phyloP scores from a whole-genome alignment of 2,797 vertebrate genomes.

The Takifugu ocellatus region DNA sequence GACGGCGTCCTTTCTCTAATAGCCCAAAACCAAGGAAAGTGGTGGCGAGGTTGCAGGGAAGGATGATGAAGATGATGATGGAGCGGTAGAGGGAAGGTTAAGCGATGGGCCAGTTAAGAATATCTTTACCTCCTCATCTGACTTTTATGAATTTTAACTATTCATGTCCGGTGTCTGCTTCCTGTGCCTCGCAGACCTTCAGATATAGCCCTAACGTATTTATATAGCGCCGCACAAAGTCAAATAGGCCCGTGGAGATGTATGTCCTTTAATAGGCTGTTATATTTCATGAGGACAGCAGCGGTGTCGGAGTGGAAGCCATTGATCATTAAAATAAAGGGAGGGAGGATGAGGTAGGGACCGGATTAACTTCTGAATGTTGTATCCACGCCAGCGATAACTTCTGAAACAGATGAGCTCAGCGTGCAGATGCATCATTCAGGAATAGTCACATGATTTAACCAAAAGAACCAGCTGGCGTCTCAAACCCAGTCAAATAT shows the following conservation, averaged over 20 bases:
- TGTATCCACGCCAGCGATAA: constrained; percentile 25
- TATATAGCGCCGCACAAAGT: constrained; percentile 59
- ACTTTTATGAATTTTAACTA: constrained; percentile 85
- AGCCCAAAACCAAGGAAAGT: constrained; percentile 44
- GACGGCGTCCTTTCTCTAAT: constrained; percentile 53
- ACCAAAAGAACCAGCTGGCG: too few species aligned
- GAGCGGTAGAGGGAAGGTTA: constrained; percentile 43
- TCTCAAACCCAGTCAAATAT: neutral
- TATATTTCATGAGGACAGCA: constrained; percentile 78
- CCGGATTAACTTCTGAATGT: constrained; percentile 8
- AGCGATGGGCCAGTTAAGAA: constrained; percentile 63
- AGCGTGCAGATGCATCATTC: neutral
- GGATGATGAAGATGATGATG: constrained; percentile 15
- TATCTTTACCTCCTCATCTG: constrained; percentile 79
- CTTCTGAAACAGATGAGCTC: neutral
- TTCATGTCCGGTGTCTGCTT: constrained; percentile 71
- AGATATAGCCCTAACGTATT: constrained; percentile 64
- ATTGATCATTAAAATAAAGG: constrained; percentile 67
- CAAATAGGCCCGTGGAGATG: constrained; percentile 74
- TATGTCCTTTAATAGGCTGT: constrained; percentile 77
- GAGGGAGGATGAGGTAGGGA: constrained; percentile 30
- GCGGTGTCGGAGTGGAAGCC: constrained; percentile 63
- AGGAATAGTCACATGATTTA: too few species aligned
- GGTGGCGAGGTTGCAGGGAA: neutral
- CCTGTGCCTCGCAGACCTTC: constrained; percentile 59